A percentile compares a stretch with the other conserved stretches of the same genome.
These are phyloP conservation scores for Chloroceryle aenea DNA, from an alignment of 2,113 vertebrate species.

Conservation along the genomic window DNA sequence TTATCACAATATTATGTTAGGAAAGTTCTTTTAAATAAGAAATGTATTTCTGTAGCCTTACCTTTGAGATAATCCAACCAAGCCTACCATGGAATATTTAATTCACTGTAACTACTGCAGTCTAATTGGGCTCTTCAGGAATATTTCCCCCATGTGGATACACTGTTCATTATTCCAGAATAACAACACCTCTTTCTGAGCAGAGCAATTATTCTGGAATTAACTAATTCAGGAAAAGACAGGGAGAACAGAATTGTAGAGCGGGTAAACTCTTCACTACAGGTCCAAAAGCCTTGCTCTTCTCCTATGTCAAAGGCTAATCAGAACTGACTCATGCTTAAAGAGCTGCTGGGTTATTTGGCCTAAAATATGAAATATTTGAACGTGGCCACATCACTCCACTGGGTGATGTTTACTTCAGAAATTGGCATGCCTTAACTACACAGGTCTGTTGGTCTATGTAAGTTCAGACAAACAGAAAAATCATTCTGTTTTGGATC, in stretches of 20 bases:
- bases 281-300: neutral
- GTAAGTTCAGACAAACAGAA: neutral
- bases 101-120: neutral
- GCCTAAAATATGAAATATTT: neutral
- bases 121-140: neutral
- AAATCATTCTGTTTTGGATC: neutral
- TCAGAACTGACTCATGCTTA: rapidly evolving
- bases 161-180: neutral
- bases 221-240: neutral
- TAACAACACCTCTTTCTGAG: neutral
- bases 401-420: neutral
- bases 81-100: neutral
- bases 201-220: neutral
- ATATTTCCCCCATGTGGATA: neutral
- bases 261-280: neutral
- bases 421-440: neutral
- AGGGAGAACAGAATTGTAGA: neutral
- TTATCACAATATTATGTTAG: neutral
- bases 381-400: neutral
- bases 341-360: neutral
- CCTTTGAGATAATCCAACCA: neutral
- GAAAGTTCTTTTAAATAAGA: neutral
- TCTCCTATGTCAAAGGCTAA: neutral
- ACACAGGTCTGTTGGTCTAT: neutral
- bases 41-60: neutral